Evolutionary conservation across 2,888 invertebrate species (phyloP), one percentile per base, ranked within the genome.

Genomic region (Stenchaetothrips biformis): DNA sequence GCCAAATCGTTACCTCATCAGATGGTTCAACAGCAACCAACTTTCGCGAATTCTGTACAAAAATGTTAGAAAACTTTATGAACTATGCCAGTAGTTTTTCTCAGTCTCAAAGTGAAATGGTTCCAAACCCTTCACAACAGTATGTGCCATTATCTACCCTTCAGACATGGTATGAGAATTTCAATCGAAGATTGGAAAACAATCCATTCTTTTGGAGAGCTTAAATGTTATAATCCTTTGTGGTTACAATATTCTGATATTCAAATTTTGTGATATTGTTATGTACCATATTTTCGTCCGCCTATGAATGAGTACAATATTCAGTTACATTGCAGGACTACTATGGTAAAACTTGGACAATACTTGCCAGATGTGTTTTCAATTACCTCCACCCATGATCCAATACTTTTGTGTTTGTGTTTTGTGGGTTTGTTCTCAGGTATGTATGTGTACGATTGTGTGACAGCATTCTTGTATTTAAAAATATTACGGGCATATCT

Each of bases 21-120:
- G 80, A 81, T n/a, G 83, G 82, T 25, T 81, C 81, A 11, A 83
- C 83, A 80, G 82, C 83, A 48, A 82, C 84, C 7, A 83, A 82
- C 18, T 84, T 85, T 81, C 85, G 87, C 21, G 90, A 90, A 83
- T 91, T 90, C 84, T 87, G 89, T 0, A 94, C 95, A 84, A 97
- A 97, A 87, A 98, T 98, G 96, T 87, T 98, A 81, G 94, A 96
- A 84, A 95, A 93, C 86, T 93, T 99, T 85, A 92, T 96, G 84
- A 98, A 99, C 86, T 98, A 93, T 87, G 92, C 94, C 67, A 92
- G 95, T 7, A 98, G 98, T 83, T 99, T 95, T 88, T 93, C 94
- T 0, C 89, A 94, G 62, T 92, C 92, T 0, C 94, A 94, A 84
- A 88, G 91, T 0, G 93, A 95, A 85, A 94, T 96, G 92, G 89